Evolutionary conservation across 2,888 invertebrate genomes (phyloP).

Genomic region (Cheilosia pagana): DNA sequence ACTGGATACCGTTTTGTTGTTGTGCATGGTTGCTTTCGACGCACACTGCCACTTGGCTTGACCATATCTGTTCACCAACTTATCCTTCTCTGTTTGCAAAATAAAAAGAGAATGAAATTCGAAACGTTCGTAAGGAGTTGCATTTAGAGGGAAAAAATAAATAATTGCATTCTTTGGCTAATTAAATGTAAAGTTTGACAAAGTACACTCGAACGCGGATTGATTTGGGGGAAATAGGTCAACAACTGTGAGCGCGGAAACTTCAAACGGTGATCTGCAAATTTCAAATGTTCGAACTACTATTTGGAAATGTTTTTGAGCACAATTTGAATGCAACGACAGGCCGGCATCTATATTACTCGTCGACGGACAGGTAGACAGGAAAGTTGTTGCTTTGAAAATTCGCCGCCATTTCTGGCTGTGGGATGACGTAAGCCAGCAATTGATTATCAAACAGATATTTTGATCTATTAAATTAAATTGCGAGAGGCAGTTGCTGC

Average conservation of each 20-base stretch:
- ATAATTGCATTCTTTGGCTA: slow-evolving; percentile 49
- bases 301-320: slow-evolving; percentile 56
- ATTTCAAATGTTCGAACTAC: slow-evolving; percentile 11
- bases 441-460: slow-evolving; percentile 67
- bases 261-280: slow-evolving; percentile 41
- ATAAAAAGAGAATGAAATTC: not conserved
- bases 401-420: slow-evolving; percentile 63
- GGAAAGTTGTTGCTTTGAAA: slow-evolving; percentile 56
- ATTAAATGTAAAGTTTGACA: slow-evolving; percentile 42
- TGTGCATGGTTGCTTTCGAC: not conserved
- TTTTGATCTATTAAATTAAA: slow-evolving; percentile 68
- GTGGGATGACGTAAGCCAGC: slow-evolving; percentile 53
- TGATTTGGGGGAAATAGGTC: slow-evolving; percentile 48
- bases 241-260: slow-evolving; percentile 40
- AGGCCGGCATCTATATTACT: slow-evolving; percentile 56
- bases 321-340: slow-evolving; percentile 46
- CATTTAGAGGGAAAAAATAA: slow-evolving; percentile 39
- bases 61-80: not conserved
- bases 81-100: not conserved
- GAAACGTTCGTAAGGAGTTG: not conserved
- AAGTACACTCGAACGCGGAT: not conserved
- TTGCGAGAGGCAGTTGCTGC: slow-evolving; percentile 1
- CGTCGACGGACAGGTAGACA: slow-evolving; percentile 53
- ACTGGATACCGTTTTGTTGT: slow-evolving; percentile 62
- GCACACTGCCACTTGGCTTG: slow-evolving; percentile 23